A percentile compares a stretch with the other conserved stretches of the same genome.
Evolutionary conservation across 2,113 vertebrate species (phyloP).

Genomic region (Lipotes vexillifer): DNA sequence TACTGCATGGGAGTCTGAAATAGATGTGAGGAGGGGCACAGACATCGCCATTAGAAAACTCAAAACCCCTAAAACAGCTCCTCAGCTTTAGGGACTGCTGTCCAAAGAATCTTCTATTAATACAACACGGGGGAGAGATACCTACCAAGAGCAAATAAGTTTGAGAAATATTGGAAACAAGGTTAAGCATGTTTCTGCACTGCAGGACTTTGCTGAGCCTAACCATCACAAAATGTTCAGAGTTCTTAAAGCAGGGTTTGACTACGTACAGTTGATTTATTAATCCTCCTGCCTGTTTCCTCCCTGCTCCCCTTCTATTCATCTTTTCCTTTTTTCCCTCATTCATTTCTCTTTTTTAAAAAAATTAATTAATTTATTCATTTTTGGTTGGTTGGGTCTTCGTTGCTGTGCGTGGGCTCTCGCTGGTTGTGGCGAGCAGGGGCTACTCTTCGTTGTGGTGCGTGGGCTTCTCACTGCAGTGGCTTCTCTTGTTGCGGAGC

Average conservation of each 20-base stretch:
- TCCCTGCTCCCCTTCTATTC: fast-evolving
- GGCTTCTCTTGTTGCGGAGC: too few relatives aligned
- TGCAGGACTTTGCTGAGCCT: background rate
- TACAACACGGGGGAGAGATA: background rate
- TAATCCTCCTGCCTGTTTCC: background rate
- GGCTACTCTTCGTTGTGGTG: too few relatives aligned
- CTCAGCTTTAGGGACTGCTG: background rate
- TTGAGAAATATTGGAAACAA: background rate
- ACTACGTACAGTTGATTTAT: background rate
- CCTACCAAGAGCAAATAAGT: background rate
- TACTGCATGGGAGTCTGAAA: background rate
- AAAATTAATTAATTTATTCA: too few relatives aligned
- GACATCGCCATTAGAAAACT: background rate
- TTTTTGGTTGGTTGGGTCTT: too few relatives aligned
- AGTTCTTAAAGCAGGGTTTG: background rate
- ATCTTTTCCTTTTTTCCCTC: background rate
- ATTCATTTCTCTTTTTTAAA: background rate
- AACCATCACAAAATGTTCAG: background rate
- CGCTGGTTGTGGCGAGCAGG: too few relatives aligned
- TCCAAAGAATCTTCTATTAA: background rate
- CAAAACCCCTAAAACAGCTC: background rate
- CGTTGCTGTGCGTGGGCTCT: too few relatives aligned
- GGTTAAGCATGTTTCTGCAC: background rate
- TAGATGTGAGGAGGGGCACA: background rate
- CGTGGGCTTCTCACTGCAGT: too few relatives aligned